Percentiles rank a stretch among this genome's conserved stretches.
These are phyloP conservation scores for Babylonia areolata DNA, from an alignment of 1,140 invertebrate genomes.

Conservation along the genomic window DNA sequence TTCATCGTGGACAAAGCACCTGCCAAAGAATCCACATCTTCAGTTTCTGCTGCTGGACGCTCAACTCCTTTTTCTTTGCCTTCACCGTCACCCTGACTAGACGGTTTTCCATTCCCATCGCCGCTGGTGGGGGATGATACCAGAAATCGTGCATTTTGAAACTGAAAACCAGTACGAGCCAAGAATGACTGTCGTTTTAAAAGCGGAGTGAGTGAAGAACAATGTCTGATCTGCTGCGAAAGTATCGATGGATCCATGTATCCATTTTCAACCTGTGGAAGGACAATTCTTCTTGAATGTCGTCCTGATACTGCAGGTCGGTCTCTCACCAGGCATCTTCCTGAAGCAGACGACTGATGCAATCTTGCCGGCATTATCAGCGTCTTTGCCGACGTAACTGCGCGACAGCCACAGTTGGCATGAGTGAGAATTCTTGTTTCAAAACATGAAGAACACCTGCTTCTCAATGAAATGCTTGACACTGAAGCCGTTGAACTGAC, in stretches of 20 bases:
- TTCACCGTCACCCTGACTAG: slow-evolving; percentile 20
- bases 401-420: slow-evolving; percentile 7
- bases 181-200: not conserved
- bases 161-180: not conserved
- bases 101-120: not conserved
- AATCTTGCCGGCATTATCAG: not conserved
- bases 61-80: not conserved
- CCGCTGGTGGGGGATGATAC: not conserved
- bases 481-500: not conserved
- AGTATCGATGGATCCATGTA: not conserved
- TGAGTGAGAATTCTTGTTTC: not conserved
- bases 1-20: slow-evolving; percentile 81
- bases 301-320: not conserved
- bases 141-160: not conserved
- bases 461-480: not conserved
- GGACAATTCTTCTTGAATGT: not conserved
- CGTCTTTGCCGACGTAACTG: not conserved
- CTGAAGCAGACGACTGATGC: slow-evolving; percentile 35
- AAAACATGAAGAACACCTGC: not conserved
- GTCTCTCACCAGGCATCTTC: not conserved
- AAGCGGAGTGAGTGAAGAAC: not conserved
- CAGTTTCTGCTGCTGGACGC: not conserved
- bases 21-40: slow-evolving; percentile 20
- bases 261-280: not conserved
- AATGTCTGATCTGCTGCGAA: not conserved